Evolutionary conservation across 1,140 invertebrate species (phyloP), one percentile per base, ranked within the genome.

Genomic region (Argopecten irradians): DNA sequence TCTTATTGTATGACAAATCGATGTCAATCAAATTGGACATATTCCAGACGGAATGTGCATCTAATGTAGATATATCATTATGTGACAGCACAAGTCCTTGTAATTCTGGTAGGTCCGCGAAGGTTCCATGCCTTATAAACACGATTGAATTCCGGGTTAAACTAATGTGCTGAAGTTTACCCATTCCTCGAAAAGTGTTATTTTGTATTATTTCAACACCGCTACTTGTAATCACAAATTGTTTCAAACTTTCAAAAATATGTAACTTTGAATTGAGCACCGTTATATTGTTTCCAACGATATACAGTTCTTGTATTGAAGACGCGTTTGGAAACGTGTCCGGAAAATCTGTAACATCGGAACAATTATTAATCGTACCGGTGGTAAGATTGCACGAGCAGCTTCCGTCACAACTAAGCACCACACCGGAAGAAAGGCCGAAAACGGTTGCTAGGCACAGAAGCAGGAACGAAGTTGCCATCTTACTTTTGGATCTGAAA

Each of bases 121-220:
- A 71, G 19, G 55, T 71, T n/a, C 55, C 55, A 28, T 22, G 55
- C 28, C 55, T 71, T 28, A 71, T n/a, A n/a, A 71, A 71, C n/a
- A 28, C 55, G 11, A 71, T 28, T 16, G 28, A 71, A 71, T 71
- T 71, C 55, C 28, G 5, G 1, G 5, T 71, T 16, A 71, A 5
- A n/a, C 8, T 71, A 71, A 71, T 71, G 5, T 28, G n/a, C 55
- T 71, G 22, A 28, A 71, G 16, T 28, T n/a, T n/a, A 28, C 28
- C 55, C 55, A 71, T 71, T 71, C 55, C 55, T 71, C 28, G 55
- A 71, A 71, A 71, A 71, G 55, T 71, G n/a, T 71, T 28, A n/a
- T 71, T 71, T n/a, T 71, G 22, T 28, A 71, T 16, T 3, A 28
- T 71, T 71, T 71, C 55, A n/a, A 71, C 22, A n/a, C 55, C 55